Percentiles rank a stretch among this genome's conserved stretches.
These are phyloP conservation scores for Acleris cristana DNA, from an alignment of 2,888 invertebrate species.

Conservation along the genomic window DNA sequence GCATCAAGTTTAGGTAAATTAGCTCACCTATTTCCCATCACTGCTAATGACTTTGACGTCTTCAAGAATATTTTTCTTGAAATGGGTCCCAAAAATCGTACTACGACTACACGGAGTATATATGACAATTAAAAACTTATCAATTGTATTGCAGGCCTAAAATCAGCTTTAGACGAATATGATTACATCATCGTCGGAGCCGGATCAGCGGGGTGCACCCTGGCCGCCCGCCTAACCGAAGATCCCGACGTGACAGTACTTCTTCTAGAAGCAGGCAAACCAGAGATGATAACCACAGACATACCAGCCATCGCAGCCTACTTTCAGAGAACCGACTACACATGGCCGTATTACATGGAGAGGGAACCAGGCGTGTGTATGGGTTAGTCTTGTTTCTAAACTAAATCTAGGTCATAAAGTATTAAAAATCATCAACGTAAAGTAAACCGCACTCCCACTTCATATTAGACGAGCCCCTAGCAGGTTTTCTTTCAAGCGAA, in stretches of 20 bases:
- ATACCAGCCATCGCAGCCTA: conserved; percentile 81
- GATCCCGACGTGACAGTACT: conserved; percentile 81
- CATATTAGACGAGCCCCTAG: too few species aligned
- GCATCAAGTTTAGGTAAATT: too few species aligned
- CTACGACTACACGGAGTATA: too few species aligned
- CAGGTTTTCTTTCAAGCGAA: too few species aligned
- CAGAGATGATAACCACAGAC: conserved; percentile 75
- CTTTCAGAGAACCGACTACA: conserved; percentile 83
- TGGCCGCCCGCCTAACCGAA: conserved; percentile 79
- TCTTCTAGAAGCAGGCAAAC: conserved; percentile 83
- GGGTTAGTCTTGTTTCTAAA: conserved; percentile 48
- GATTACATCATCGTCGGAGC: conserved; percentile 84
- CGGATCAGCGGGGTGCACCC: conserved; percentile 83
- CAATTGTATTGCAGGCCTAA: conserved; percentile 52
- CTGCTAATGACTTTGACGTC: too few species aligned
- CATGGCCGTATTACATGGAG: conserved; percentile 86
- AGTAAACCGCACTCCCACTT: too few species aligned
- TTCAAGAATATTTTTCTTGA: too few species aligned
- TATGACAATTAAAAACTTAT: not conserved
- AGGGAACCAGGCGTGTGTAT: conserved; percentile 81
- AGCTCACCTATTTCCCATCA: too few species aligned
- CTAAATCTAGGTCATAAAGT: too few species aligned
- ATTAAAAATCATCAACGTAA: too few species aligned
- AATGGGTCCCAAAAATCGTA: too few species aligned
- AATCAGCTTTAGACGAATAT: conserved; percentile 71